These are phyloP conservation scores for Dryocosmus kuriphilus DNA, from an alignment of 2,888 invertebrate genomes.

Conservation along the genomic window DNA sequence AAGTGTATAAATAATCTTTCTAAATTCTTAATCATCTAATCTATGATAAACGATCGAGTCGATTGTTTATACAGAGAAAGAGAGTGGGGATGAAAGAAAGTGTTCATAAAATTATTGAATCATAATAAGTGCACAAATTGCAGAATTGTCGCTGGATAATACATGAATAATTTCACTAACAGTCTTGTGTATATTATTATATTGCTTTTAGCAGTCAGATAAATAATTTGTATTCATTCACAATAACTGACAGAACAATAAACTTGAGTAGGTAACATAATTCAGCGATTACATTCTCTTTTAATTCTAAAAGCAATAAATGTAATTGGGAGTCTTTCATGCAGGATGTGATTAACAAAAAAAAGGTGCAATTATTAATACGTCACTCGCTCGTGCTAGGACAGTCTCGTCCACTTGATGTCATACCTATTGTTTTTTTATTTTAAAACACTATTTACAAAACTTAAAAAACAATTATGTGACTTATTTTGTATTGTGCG, in stretches of 20 bases:
- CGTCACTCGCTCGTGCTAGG: neutral
- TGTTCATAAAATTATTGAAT: too few species aligned
- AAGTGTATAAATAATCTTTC: neutral
- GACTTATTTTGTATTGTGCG: neutral
- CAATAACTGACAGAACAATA: neutral
- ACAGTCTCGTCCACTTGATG: neutral
- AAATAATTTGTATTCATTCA: too few species aligned
- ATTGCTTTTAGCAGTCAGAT: too few species aligned
- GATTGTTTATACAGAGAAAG: neutral
- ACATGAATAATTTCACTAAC: too few species aligned
- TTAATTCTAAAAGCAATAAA: neutral
- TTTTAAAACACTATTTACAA: neutral
- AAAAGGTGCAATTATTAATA: neutral
- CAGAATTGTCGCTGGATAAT: too few species aligned
- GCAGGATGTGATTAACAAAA: neutral
- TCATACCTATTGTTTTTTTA: neutral
- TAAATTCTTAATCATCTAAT: slow-evolving; percentile 5
- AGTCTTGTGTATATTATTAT: too few species aligned
- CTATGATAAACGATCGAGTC: neutral
- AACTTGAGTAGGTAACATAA: neutral
- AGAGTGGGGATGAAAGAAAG: too few species aligned
- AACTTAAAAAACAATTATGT: neutral
- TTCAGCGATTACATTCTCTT: neutral
- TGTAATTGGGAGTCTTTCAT: neutral
- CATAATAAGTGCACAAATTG: too few species aligned